Base-by-base conservation (phyloP, 2,113 vertebrate genomes). In the Saccopteryx bilineata region DNA sequence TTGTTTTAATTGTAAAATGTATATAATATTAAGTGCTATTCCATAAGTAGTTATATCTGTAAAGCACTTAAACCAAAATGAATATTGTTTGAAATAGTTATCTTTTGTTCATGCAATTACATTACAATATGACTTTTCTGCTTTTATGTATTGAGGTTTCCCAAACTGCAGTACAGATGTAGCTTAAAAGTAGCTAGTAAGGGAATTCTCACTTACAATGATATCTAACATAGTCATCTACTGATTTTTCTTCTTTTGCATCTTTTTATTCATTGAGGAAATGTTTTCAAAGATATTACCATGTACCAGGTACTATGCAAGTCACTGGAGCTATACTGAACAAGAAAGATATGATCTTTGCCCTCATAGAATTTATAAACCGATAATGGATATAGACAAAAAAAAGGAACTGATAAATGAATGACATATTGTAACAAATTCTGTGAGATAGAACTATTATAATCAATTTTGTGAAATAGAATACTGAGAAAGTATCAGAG, bases 361-460 rank as follows among this genome's bases (percentile, higher is more conserved):
- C 24, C n/a, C 1, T 88, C 12, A 69, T 8, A n/a, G 46, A 80
- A 88, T 33, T 63, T 76, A 71, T 18, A 89, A 31, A 60, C n/a
- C 23, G 9, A 81, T 46, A 76, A 87, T 74, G 39, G 52, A 87
- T 28, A 74, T 6, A 69, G 5, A n/a, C 5, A 5, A 54, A 94
- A 54, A 94, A 72, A 87, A 58, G 21, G 3, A 74, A 10, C 31
- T 9, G 68, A 54, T 80, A 89, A 72, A 13, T 84, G 52, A 72
- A 13, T 84, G 52, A 69, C 72, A 81, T 75, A 71, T 39, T 87
- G 28, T 78, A 72, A 58, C 14, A 91, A 60, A 82, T 79, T 93
- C 10, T 39, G 0, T 91, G 39, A 75, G 56, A 76, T 26, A 66
- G 31, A 54, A 54, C 15, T 54, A 78, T 56, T 94, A 9, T 83